A percentile compares a stretch with the other conserved stretches of the same genome.
Conservation (phyloP, 2,888 invertebrate species). For the Alloscopus bannaensis region DNA sequence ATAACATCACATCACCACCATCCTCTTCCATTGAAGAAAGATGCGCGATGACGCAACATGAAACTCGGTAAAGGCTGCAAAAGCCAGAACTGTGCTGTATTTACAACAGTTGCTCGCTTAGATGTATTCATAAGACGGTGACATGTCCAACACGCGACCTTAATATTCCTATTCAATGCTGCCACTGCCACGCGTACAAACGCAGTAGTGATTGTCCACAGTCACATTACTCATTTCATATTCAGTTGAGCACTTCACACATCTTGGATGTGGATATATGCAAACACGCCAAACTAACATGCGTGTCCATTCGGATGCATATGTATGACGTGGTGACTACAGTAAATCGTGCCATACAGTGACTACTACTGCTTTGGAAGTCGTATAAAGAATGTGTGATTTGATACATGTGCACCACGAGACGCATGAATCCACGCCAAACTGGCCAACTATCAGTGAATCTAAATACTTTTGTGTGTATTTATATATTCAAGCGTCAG, state of each 20-base stretch:
- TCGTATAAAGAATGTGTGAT: no score
- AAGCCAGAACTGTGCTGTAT: background rate
- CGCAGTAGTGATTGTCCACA: no score
- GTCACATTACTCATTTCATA: no score
- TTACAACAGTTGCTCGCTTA: background rate
- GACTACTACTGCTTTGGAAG: conserved; percentile 4
- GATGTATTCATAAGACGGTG: background rate
- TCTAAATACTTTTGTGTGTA: no score
- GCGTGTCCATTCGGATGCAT: background rate
- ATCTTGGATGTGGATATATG: no score
- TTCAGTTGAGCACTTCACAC: no score
- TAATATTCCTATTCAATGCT: conserved; percentile 27
- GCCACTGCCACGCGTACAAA: no score
- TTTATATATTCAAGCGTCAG: no score
- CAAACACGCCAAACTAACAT: conserved; percentile 13
- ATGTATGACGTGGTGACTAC: no score
- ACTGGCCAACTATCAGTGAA: no score
- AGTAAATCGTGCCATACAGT: conserved; percentile 20
- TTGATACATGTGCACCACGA: no score
- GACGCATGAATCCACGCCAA: no score
- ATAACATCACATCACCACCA: conserved; percentile 10
- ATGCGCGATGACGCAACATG: conserved; percentile 33
- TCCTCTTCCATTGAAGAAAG: conserved; percentile 28
- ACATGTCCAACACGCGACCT: conserved; percentile 29
- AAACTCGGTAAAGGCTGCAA: conserved; percentile 34